Evolutionary conservation across 2,797 vertebrate species (phyloP).

Genomic region (Zenarchopterus dispar): DNA sequence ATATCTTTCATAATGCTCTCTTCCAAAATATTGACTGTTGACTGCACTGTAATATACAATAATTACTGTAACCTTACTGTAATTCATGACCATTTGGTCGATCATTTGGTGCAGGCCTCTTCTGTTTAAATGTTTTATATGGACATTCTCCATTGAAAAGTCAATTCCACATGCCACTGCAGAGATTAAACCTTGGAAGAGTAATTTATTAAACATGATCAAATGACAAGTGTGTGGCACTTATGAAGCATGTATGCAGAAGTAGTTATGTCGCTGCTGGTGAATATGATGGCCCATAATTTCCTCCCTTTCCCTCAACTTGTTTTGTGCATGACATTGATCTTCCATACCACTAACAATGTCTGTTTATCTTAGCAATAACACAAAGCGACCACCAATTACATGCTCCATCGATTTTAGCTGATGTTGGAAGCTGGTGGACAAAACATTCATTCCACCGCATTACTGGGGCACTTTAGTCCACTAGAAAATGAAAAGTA

Average conservation of each 20-base stretch:
- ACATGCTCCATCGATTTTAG: conserved; percentile 75
- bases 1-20: conserved; percentile 6
- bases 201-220: conserved; percentile 17
- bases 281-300: conserved; percentile 62
- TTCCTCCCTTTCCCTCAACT: conserved; percentile 21
- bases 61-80: not conserved
- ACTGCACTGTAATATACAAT: not conserved
- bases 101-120: not conserved
- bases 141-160: conserved; percentile 2
- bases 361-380: conserved; percentile 79
- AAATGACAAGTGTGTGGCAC: conserved; percentile 8
- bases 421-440: conserved; percentile 64
- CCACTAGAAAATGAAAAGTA: conserved; percentile 65
- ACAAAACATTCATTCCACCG: conserved; percentile 74
- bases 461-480: conserved; percentile 67
- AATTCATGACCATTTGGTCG: not conserved
- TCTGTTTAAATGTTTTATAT: conserved; percentile 8
- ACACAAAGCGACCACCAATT: conserved; percentile 77
- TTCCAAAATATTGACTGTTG: not conserved
- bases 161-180: conserved; percentile 1
- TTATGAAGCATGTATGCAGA: conserved; percentile 15
- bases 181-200: conserved; percentile 14
- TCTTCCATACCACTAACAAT: conserved; percentile 66
- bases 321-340: conserved; percentile 68
- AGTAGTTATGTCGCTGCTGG: conserved; percentile 34